A percentile compares a stretch with the other conserved stretches of the same genome.
Evolutionary conservation across 2,888 invertebrate species (phyloP).

Genomic region (Caenorhabditis uteleia): DNA sequence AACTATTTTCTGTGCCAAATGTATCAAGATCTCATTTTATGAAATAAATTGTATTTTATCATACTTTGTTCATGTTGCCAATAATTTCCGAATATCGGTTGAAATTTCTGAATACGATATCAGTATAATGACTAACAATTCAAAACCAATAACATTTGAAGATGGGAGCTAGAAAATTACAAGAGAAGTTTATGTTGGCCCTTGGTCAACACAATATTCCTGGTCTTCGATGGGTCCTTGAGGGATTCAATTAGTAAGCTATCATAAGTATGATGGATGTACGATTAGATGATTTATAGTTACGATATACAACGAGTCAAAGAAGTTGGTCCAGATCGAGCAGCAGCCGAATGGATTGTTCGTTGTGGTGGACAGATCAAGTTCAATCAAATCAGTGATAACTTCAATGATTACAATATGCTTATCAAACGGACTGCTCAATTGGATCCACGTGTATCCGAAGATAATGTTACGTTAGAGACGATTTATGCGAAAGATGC

Average conservation of each 20-base stretch:
- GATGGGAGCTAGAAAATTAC: conserved; percentile 31
- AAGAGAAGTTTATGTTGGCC: conserved; percentile 44
- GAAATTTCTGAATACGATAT: background rate
- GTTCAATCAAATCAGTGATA: conserved; percentile 42
- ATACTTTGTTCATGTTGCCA: background rate
- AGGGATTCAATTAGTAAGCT: conserved; percentile 59
- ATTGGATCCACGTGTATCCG: conserved; percentile 52
- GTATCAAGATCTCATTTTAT: background rate
- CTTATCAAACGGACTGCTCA: conserved; percentile 56
- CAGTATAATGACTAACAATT: too few species aligned
- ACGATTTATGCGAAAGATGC: conserved; percentile 48
- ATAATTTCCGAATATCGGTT: background rate
- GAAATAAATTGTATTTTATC: background rate
- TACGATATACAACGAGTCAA: conserved; percentile 58
- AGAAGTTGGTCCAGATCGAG: conserved; percentile 82
- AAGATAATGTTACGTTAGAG: conserved; percentile 50
- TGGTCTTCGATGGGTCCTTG: conserved; percentile 60
- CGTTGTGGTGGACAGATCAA: conserved; percentile 78
- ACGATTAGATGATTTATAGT: conserved; percentile 13
- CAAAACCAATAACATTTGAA: background rate
- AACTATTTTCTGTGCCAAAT: background rate
- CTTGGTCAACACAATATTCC: conserved; percentile 59
- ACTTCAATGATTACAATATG: conserved; percentile 56
- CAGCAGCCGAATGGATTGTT: conserved; percentile 93
- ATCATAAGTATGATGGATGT: background rate